Evolutionary conservation across 1,140 invertebrate species (phyloP).

Genomic region (Drosophila subpulchrella): DNA sequence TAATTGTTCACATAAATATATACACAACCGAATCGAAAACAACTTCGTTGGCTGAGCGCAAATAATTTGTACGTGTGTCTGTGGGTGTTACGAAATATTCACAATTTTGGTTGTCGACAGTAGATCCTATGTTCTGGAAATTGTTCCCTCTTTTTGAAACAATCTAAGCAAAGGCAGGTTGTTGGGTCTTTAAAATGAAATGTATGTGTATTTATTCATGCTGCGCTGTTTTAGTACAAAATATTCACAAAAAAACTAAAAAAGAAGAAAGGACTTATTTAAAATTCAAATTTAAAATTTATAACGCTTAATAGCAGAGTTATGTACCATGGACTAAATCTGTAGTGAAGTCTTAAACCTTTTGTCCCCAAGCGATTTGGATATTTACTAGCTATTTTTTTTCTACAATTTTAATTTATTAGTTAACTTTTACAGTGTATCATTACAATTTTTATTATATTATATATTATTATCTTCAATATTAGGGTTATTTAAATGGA

Average conservation of each 20-base stretch:
- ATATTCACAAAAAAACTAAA: too few species aligned
- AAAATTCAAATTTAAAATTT: not conserved
- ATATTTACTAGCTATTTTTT: too few species aligned
- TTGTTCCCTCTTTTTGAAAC: not conserved
- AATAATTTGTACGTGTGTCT: slow-evolving; percentile 38
- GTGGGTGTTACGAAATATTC: slow-evolving; percentile 20
- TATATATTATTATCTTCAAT: too few species aligned
- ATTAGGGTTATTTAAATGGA: too few species aligned
- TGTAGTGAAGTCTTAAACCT: not conserved
- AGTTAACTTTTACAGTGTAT: too few species aligned
- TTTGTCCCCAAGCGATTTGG: too few species aligned
- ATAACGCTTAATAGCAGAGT: not conserved
- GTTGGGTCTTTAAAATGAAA: not conserved
- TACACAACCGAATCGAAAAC: slow-evolving; percentile 25
- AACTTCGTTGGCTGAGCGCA: slow-evolving; percentile 30
- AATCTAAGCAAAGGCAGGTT: slow-evolving; percentile 5
- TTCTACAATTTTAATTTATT: too few species aligned
- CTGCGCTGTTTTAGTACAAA: too few species aligned
- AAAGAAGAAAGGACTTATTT: too few species aligned
- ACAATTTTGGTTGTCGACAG: slow-evolving; percentile 34
- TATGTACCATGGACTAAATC: not conserved
- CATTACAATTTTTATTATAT: too few species aligned
- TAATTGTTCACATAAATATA: slow-evolving; percentile 21
- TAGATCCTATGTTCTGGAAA: not conserved
- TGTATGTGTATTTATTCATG: too few species aligned